Conservation (phyloP, 1,140 invertebrate species). For the Eriocheir sinensis region DNA sequence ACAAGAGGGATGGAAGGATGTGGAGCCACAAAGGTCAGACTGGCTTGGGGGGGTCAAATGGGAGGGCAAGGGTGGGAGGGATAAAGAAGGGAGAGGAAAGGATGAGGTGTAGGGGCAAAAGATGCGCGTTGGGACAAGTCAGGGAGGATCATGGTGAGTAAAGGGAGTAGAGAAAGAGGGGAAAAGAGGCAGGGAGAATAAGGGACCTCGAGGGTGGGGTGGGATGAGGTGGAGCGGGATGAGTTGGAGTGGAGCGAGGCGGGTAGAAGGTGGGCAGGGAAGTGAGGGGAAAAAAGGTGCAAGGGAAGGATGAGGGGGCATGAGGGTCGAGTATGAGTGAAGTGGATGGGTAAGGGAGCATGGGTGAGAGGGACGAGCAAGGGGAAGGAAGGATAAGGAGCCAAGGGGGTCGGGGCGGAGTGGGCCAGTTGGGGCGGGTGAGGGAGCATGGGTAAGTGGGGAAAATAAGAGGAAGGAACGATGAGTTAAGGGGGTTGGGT, state of each 20-base stretch:
- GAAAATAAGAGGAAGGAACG: too few species aligned
- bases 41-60: background rate
- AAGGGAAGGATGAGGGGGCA: too few species aligned
- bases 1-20: background rate
- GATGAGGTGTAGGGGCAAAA: background rate
- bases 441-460: too few species aligned
- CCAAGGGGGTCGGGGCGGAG: too few species aligned
- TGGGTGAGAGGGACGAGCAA: background rate
- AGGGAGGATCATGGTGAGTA: background rate
- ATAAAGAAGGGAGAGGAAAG: conserved; percentile 20
- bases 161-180: background rate
- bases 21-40: background rate
- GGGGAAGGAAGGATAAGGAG: background rate
- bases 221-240: background rate
- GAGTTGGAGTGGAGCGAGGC: background rate
- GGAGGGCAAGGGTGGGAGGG: background rate
- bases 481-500: too few species aligned
- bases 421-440: too few species aligned
- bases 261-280: too few species aligned
- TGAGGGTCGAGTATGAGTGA: too few species aligned
- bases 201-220: too few species aligned
- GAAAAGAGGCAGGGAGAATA: too few species aligned
- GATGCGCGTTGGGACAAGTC: background rate
- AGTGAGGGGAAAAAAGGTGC: too few species aligned
- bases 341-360: background rate